A percentile compares a stretch with the other conserved stretches of the same genome.
Conservation (phyloP, 2,113 vertebrate genomes). For the Microcebus ravelobensis region DNA sequence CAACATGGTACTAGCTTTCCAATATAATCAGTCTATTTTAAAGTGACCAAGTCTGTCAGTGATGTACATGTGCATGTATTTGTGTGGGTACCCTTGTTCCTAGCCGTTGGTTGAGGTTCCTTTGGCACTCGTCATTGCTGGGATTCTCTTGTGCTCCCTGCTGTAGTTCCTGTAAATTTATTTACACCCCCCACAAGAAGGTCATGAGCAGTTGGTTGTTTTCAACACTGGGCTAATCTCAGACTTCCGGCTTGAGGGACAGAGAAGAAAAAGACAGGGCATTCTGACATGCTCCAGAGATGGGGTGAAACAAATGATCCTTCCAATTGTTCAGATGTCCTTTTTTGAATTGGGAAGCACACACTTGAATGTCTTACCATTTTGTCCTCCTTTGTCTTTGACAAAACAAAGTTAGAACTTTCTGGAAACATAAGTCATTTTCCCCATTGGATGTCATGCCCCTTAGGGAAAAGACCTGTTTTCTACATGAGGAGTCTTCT, state of each 20-base stretch:
- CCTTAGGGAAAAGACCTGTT: too few relatives aligned
- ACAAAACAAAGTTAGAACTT: too few relatives aligned
- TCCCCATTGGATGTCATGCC: too few relatives aligned
- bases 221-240: background rate
- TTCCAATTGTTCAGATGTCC: background rate
- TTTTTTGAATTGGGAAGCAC: background rate
- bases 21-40: background rate
- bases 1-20: background rate
- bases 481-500: background rate
- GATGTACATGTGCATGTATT: fast-evolving
- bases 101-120: fast-evolving
- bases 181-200: background rate
- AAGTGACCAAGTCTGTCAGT: background rate
- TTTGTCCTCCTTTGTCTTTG: background rate
- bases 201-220: background rate
- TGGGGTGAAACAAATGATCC: fast-evolving
- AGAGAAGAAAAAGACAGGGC: background rate
- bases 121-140: background rate
- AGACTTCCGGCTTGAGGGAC: background rate
- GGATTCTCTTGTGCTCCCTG: background rate
- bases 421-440: too few relatives aligned
- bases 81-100: background rate
- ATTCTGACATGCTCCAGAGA: background rate
- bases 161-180: background rate
- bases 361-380: background rate